These are phyloP conservation scores for Paramacrobiotus metropolitanus DNA, from an alignment of 1,140 invertebrate genomes.

Conservation along the genomic window DNA sequence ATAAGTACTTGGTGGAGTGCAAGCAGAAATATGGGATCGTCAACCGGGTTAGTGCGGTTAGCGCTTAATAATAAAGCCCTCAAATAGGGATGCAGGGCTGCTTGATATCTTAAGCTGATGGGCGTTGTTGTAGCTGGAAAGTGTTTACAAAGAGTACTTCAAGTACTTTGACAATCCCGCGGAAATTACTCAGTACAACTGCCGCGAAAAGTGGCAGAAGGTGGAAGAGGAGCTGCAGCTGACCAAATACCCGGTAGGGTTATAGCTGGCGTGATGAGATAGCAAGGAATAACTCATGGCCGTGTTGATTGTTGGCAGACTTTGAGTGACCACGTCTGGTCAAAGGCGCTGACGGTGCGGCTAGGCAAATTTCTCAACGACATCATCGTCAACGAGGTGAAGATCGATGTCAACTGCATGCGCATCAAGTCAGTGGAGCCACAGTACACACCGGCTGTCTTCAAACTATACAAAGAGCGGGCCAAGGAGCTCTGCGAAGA, in stretches of 20 bases:
- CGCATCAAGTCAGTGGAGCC: constrained; percentile 29
- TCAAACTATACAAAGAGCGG: constrained; percentile 45
- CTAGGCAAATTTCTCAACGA: constrained; percentile 60
- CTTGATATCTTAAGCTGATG: constrained; percentile 26
- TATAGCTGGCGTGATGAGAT: not conserved
- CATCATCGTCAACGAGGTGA: constrained; percentile 59
- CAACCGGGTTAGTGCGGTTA: constrained; percentile 13
- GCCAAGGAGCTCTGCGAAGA: constrained; percentile 29
- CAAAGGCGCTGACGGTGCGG: constrained; percentile 32
- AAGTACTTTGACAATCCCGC: constrained; percentile 34
- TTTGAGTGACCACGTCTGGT: constrained; percentile 36
- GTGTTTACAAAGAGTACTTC: constrained; percentile 41
- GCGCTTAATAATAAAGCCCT: not conserved
- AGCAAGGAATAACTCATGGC: no score
- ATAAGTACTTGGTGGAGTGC: constrained; percentile 36
- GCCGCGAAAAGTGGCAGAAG: constrained; percentile 45
- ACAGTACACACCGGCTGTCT: constrained; percentile 44
- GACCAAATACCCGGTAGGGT: not conserved
- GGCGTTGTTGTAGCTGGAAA: constrained; percentile 34
- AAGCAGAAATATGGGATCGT: constrained; percentile 26
- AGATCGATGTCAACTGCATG: constrained; percentile 44
- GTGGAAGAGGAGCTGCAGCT: constrained; percentile 14
- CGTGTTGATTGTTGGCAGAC: constrained; percentile 18
- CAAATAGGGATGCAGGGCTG: no score
- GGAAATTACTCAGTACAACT: constrained; percentile 27